These are phyloP conservation scores for Coturnix japonica DNA, from an alignment of 2,113 vertebrate species.

Conservation along the genomic window DNA sequence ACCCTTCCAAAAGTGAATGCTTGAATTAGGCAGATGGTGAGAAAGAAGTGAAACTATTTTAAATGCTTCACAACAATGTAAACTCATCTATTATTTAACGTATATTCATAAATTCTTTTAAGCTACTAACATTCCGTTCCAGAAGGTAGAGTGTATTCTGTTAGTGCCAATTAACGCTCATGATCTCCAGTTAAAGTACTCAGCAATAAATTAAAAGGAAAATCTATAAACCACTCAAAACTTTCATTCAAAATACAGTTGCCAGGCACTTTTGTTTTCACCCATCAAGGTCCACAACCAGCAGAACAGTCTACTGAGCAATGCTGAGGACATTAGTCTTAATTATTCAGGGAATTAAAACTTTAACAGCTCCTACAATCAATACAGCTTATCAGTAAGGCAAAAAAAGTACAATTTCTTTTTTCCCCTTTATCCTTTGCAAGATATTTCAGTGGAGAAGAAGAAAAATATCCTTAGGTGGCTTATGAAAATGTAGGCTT, in stretches of 20 bases:
- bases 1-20: conserved; percentile 30
- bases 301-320: background rate
- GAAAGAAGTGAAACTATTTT: conserved; percentile 32
- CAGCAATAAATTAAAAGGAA: conserved; percentile 21
- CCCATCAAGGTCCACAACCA: background rate
- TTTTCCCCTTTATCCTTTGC: background rate
- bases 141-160: conserved; percentile 20
- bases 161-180: conserved; percentile 16
- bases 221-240: background rate
- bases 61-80: conserved; percentile 22
- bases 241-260: background rate
- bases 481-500: background rate
- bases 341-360: background rate
- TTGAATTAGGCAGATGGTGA: conserved; percentile 37
- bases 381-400: background rate
- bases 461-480: background rate
- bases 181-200: background rate
- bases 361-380: background rate
- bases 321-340: background rate
- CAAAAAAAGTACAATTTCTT: background rate
- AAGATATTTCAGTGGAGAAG: background rate
- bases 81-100: conserved; percentile 55
- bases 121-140: conserved; percentile 12
- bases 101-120: conserved; percentile 16
- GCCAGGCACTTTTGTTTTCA: conserved; percentile 18